A percentile compares a stretch with the other conserved stretches of the same genome.
Evolutionary conservation across 2,113 vertebrate genomes (phyloP).

Genomic region (Ia io): DNA sequence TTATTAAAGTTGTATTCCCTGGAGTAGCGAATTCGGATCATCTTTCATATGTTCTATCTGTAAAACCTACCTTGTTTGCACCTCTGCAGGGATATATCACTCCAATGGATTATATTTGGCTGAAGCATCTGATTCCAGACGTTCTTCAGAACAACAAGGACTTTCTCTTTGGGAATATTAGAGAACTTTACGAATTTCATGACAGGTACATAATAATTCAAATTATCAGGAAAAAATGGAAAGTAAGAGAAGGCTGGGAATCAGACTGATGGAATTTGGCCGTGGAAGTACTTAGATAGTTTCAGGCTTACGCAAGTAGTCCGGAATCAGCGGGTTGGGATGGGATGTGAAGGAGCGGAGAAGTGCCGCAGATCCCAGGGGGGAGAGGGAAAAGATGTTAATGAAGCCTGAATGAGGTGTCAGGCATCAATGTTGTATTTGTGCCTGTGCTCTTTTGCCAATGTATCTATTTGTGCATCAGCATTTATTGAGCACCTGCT

Average conservation of each 20-base stretch:
- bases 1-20: background rate
- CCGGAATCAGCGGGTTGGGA: background rate
- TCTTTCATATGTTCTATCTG: background rate
- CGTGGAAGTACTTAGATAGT: background rate
- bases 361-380: background rate
- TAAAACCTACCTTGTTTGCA: background rate
- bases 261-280: background rate
- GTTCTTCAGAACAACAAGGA: constrained; percentile 92
- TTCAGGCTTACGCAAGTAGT: background rate
- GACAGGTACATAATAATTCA: constrained; percentile 83
- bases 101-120: constrained; percentile 91
- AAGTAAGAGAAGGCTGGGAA: background rate
- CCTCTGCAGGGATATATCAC: constrained; percentile 90
- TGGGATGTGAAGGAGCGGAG: background rate
- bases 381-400: background rate
- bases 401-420: too few relatives aligned
- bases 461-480: background rate
- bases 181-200: constrained; percentile 94
- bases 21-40: background rate
- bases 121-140: constrained; percentile 90
- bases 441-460: background rate
- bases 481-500: background rate
- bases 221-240: background rate
- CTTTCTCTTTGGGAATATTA: constrained; percentile 94
- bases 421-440: background rate